Base-by-base conservation (phyloP, 2,888 invertebrate genomes). In the Apodemia duryi region DNA sequence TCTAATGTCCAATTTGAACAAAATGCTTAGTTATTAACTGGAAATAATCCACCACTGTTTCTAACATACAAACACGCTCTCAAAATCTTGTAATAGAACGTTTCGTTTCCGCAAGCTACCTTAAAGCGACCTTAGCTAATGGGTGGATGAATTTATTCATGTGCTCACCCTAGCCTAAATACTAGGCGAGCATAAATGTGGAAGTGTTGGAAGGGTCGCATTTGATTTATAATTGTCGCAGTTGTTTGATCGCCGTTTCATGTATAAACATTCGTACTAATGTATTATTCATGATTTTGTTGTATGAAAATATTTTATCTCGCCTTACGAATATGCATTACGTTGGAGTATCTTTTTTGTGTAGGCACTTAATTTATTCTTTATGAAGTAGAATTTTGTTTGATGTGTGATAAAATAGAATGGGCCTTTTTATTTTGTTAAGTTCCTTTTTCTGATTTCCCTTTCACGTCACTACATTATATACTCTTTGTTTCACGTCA, bases 221-320 rank as follows among this genome's bases (percentile, higher is more conserved):
- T 64, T 64, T 64, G 64, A 64, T 64, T 64, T 64, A 64, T 64
- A 64, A 64, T 64, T 64, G 64, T 64, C 64, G 64, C 64, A 64
- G 64, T 64, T 61, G 64, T 64, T 64, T 64, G 64, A 64, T 64
- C 64, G 64, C 61, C 13, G 49, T 61, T 61, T 64, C 61, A 64
- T 64, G 46, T 49, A 64, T 64, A 61, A 60, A 64, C 61, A 64
- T 64, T 64, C 60, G 60, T 64, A 61, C 64, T 49, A 49, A 64
- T 64, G 64, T 64, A 64, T 64, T 64, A 64, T 64, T 64, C 64
- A 64, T 64, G 28, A 38, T 38, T 64, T 64, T 64, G 54, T 63
- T 41, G 21, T 41, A 63, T 54, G 54, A 57, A 29, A 57, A 63
- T 63, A 54, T 63, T 54, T 43, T 41, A 63, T 63, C 52, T 63